Percentiles rank a stretch among this genome's conserved stretches.
Evolutionary conservation across 37 sponge, comb jelly and placozoan species (phyloP).

Genomic region (Eunapius fragilis): DNA sequence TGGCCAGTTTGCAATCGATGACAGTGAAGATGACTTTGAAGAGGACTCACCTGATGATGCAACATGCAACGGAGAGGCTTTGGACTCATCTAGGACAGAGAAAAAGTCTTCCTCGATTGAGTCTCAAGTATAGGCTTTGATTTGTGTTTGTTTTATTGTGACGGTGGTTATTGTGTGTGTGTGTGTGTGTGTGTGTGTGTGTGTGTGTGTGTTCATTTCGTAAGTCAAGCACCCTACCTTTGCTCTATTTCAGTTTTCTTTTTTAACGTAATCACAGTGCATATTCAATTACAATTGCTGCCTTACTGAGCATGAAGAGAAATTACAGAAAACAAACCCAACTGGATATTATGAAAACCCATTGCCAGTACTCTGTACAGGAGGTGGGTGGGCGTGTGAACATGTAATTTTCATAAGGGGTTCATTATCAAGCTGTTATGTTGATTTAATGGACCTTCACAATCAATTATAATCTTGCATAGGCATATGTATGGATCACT

Average conservation of each 20-base stretch:
- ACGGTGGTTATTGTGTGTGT: no score
- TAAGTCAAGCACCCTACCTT: neutral
- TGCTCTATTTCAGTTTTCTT: neutral
- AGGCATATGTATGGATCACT: no score
- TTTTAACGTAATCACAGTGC: neutral
- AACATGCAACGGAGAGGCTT: neutral
- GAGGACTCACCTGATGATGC: constrained; percentile 19
- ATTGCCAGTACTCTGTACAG: neutral
- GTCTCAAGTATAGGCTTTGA: neutral
- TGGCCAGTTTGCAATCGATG: constrained; percentile 72
- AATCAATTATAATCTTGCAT: no score
- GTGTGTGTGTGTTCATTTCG: neutral
- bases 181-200: no score
- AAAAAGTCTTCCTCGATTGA: neutral
- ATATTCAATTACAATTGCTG: neutral
- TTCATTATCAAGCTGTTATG: no score
- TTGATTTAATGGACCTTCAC: no score
- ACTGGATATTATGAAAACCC: no score
- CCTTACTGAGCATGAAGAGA: neutral
- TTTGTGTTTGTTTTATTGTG: no score
- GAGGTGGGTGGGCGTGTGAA: no score
- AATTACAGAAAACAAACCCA: no score
- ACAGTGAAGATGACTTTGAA: constrained; percentile 64
- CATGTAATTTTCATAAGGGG: no score
- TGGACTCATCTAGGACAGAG: neutral